Percentiles rank a stretch among this genome's conserved stretches.
Conservation (phyloP, 2,888 invertebrate genomes). For the Caenorhabditis sp. region DNA sequence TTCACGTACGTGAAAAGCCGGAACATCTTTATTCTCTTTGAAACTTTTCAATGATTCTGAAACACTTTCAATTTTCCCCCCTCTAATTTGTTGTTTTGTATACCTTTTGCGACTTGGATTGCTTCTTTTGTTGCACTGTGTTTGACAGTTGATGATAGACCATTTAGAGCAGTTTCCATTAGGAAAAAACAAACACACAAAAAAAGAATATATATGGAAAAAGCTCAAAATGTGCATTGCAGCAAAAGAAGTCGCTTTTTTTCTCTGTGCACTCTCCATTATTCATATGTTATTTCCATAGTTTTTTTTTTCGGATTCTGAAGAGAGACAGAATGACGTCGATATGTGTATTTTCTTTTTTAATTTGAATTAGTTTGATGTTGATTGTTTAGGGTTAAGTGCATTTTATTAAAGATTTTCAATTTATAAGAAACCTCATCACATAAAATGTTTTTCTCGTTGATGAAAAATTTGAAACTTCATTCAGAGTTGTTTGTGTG, state of each 20-base stretch:
- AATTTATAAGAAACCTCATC: too few species aligned
- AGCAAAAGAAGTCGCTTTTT: constrained; percentile 6
- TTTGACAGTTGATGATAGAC: constrained; percentile 43
- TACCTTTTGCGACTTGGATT: constrained; percentile 58
- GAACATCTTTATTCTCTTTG: constrained; percentile 50
- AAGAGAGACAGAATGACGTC: background rate
- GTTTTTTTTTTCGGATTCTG: background rate
- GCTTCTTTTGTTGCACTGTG: constrained; percentile 53
- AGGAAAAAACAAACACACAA: constrained; percentile 2
- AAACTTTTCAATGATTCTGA: constrained; percentile 47
- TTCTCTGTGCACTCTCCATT: constrained; percentile 11
- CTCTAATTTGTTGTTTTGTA: background rate
- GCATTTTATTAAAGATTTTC: background rate
- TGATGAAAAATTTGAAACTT: too few species aligned
- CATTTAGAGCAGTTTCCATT: constrained; percentile 50
- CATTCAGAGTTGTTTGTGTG: background rate
- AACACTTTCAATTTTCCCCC: constrained; percentile 6
- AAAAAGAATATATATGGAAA: constrained; percentile 5
- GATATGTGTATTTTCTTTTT: background rate
- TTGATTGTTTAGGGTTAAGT: background rate
- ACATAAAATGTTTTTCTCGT: too few species aligned
- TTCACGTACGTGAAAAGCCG: constrained; percentile 72
- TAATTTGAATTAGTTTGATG: background rate
- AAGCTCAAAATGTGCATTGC: constrained; percentile 13
- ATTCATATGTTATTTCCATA: background rate